Evolutionary conservation across 2,113 vertebrate genomes (phyloP).

Genomic region (Neogale vison): DNA sequence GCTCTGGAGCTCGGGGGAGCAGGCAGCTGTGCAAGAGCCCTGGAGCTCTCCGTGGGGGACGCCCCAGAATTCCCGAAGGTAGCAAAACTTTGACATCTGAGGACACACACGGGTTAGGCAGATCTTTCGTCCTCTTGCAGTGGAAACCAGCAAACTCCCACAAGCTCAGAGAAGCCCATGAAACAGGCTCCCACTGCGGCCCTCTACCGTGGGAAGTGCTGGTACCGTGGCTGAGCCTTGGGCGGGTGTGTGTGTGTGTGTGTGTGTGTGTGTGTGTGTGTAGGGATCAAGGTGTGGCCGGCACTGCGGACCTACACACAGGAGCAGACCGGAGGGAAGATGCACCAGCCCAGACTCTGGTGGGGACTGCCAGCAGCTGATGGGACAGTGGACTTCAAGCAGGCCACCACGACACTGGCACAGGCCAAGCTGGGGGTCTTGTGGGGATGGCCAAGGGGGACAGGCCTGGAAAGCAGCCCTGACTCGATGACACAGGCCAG

Average conservation of each 20-base stretch:
- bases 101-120: neutral
- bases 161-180: neutral
- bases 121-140: neutral
- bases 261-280: no score
- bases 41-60: rapidly evolving
- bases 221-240: neutral
- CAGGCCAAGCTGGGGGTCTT: neutral
- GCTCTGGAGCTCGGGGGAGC: neutral
- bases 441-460: neutral
- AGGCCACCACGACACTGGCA: rapidly evolving
- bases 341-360: rapidly evolving
- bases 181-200: neutral
- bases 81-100: neutral
- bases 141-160: neutral
- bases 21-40: neutral
- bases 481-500: neutral
- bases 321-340: neutral
- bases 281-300: neutral
- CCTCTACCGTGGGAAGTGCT: neutral
- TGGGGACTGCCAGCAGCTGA: neutral
- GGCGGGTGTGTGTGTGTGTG: no score
- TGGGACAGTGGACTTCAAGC: neutral
- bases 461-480: neutral
- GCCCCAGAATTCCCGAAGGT: no score
- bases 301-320: rapidly evolving